Base-by-base conservation (phyloP, 2,113 vertebrate genomes). In the Toxostoma redivivum region DNA sequence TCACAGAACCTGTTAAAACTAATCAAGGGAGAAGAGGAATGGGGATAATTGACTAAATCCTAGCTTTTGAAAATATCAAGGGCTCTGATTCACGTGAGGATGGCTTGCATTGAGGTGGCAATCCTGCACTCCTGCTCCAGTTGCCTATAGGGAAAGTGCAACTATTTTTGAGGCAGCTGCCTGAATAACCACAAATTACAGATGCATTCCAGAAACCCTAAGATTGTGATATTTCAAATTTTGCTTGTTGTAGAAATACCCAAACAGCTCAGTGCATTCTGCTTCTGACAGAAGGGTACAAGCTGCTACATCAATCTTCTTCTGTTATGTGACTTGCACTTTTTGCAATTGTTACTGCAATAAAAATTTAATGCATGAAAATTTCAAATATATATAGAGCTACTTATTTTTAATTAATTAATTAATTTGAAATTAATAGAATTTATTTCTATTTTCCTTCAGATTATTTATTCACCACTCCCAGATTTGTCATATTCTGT, bases 281-380 rank as follows among this genome's bases (percentile, higher is more conserved):
- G 21, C 19, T 33, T 42, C 73, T 71, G 44, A 11, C 24, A 66
- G 65, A 33, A 15, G 18, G 5, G 15, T n/a, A 54, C 56, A 44
- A 87, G 9, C 14, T 30, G 16, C 21, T 10, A 15, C 2, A 57
- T 14, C 0, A 1, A 42, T 42, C 45, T 62, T 44, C 40, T 44
- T 69, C 35, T 42, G 4, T 45, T 28, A 30, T 3, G 16, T 0
- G 3, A 70, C 47, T 48, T 5, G 1, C 5, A 57, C 7, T 24
- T 37, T n/a, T 44, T 64, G 31, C 48, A 35, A 11, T 24, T 64
- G 15, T 30, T 64, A 44, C 13, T 53, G 17, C 0, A 0, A 31
- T 25, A 76, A 37, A 15, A 33, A 64, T 22, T 37, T 82, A 71
- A 82, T 28, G 16, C 7, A 31, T 44, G 21, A 62, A 81, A 81